These are phyloP conservation scores for Limanda limanda DNA, from an alignment of 2,113 vertebrate genomes.

Conservation along the genomic window DNA sequence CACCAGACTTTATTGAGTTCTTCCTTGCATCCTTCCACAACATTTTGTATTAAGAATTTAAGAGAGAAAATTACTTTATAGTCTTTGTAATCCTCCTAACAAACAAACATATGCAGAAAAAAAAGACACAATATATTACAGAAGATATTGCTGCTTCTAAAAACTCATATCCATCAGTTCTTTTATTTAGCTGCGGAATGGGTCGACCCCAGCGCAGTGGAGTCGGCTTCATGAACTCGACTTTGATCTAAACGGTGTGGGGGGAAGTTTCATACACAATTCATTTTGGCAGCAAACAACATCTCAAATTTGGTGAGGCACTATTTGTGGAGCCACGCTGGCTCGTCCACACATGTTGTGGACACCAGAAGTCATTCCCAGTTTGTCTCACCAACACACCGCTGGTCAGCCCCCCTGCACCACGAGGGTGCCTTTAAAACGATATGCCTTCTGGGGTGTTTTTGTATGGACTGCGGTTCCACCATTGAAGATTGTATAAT, in stretches of 20 bases:
- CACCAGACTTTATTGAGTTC: too few species aligned
- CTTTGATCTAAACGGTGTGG: conserved; percentile 10
- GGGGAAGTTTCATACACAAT: conserved; percentile 59
- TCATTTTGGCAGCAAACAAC: conserved; percentile 71
- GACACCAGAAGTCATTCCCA: conserved; percentile 76
- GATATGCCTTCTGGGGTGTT: conserved; percentile 75
- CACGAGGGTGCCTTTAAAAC: conserved; percentile 72
- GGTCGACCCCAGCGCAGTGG: neutral
- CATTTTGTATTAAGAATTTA: too few species aligned
- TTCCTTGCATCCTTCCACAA: too few species aligned
- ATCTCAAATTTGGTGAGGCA: conserved; percentile 72
- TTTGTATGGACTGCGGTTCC: conserved; percentile 62
- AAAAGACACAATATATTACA: neutral
- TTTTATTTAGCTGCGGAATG: neutral
- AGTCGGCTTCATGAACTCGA: conserved; percentile 12
- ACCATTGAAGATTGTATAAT: conserved; percentile 76
- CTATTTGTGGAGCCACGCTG: conserved; percentile 74
- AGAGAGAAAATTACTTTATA: too few species aligned
- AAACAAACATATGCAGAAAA: neutral
- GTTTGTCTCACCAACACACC: conserved; percentile 74
- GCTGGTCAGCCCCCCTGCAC: conserved; percentile 53
- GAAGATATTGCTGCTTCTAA: neutral
- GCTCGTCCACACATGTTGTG: conserved; percentile 60
- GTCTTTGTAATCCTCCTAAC: too few species aligned
- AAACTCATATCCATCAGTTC: neutral